Conservation (phyloP, 2,797 vertebrate species). For the Rhabdophis nuchalis region DNA sequence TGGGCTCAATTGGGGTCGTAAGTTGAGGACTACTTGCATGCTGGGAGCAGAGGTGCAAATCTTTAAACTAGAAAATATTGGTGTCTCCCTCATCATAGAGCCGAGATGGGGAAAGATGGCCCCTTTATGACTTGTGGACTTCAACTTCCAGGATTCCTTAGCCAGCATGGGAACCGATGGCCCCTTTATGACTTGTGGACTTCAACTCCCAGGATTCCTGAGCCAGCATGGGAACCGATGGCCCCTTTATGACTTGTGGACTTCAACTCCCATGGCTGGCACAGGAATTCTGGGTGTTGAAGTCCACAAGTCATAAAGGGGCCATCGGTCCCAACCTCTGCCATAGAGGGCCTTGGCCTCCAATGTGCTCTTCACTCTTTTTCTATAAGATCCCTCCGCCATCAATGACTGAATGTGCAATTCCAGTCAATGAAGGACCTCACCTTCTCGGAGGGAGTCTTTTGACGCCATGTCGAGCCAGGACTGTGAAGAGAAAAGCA, state of each 20-base stretch:
- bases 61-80: no score
- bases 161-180: background rate
- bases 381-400: background rate
- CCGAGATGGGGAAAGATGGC: background rate
- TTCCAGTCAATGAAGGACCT: background rate
- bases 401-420: rapidly evolving
- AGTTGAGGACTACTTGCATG: no score
- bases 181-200: no score
- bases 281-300: background rate
- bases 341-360: background rate
- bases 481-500: background rate
- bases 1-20: no score
- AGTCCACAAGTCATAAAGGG: background rate
- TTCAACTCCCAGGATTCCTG: no score
- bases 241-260: no score
- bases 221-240: no score
- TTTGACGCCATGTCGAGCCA: background rate
- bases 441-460: background rate
- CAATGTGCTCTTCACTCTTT: background rate
- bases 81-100: no score
- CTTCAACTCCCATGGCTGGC: no score
- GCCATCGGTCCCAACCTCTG: background rate
- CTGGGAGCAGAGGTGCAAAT: no score
- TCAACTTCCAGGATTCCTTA: background rate
- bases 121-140: background rate